phyloP scores from a whole-genome alignment of 1,140 invertebrate species.

The Drosophila aff. region DNA sequence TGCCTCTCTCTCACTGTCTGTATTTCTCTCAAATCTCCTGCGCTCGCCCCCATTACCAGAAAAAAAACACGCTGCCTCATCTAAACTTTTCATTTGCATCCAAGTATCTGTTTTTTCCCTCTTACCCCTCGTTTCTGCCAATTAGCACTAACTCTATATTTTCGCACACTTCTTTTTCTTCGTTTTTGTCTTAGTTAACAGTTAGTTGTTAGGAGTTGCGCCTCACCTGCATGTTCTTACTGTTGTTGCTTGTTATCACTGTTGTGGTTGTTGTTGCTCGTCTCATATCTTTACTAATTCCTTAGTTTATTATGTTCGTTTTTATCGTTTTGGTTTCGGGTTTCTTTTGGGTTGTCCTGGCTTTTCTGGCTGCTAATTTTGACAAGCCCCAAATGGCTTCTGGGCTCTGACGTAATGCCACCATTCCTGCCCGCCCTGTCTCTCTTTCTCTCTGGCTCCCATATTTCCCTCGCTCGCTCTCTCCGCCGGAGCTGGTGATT shows the following conservation, averaged over 20 bases:
- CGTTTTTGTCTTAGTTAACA: conserved; percentile 64
- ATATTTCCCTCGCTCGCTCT: conserved; percentile 20
- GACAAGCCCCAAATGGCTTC: conserved; percentile 73
- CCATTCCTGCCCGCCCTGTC: conserved; percentile 4
- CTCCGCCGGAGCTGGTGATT: conserved; percentile 42
- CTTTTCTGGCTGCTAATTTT: conserved; percentile 65
- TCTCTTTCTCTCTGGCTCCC: conserved; percentile 6
- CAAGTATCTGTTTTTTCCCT: conserved; percentile 40
- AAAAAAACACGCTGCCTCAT: conserved; percentile 61
- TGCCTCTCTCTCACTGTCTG: conserved; percentile 24
- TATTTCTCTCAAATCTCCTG: conserved; percentile 34
- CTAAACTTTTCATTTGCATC: conserved; percentile 76
- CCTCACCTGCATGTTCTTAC: conserved; percentile 49
- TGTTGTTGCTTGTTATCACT: conserved; percentile 32
- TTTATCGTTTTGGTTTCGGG: conserved; percentile 54
- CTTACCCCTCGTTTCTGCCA: conserved; percentile 20
- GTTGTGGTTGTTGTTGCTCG: conserved; percentile 30
- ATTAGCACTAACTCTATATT: conserved; percentile 62
- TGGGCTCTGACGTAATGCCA: conserved; percentile 73
- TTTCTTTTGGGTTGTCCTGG: conserved; percentile 25
- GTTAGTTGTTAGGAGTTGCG: conserved; percentile 60
- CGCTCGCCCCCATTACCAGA: conserved; percentile 53
- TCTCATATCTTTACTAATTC: conserved; percentile 65
- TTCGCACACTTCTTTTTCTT: conserved; percentile 49
- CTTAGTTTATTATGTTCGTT: conserved; percentile 40